Evolutionary conservation across 2,888 invertebrate species (phyloP).

Genomic region (Dendrolimus pini): DNA sequence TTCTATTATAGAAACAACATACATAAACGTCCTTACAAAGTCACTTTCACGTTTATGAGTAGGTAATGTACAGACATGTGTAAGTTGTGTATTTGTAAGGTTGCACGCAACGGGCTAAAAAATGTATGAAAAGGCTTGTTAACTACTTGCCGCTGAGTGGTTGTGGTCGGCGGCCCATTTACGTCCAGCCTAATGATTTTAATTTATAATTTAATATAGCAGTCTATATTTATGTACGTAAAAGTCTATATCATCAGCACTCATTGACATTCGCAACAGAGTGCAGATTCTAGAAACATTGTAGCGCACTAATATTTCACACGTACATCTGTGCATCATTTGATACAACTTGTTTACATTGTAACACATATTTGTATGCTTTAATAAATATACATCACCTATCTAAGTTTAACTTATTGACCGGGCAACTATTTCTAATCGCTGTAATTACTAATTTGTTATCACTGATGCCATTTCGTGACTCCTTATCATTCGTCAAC

Average conservation of each 20-base stretch:
- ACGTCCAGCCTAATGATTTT: too few relatives aligned
- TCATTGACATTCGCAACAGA: neutral
- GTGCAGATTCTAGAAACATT: neutral
- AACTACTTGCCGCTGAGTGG: too few relatives aligned
- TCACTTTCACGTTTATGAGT: too few relatives aligned
- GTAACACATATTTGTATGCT: constrained; percentile 19
- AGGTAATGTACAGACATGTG: too few relatives aligned
- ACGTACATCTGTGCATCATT: neutral
- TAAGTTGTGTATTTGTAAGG: too few relatives aligned
- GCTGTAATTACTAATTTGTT: constrained; percentile 25
- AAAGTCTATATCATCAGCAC: neutral
- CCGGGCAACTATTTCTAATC: constrained; percentile 45
- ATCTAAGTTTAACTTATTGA: constrained; percentile 54
- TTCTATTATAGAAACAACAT: too few relatives aligned
- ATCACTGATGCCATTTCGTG: constrained; percentile 41
- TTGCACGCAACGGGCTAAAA: too few relatives aligned
- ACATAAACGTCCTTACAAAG: too few relatives aligned
- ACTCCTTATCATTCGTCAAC: constrained; percentile 31
- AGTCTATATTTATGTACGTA: too few relatives aligned
- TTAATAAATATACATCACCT: constrained; percentile 19
- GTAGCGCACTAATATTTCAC: neutral
- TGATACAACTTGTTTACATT: constrained; percentile 9
- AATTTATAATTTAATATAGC: too few relatives aligned
- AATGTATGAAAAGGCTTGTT: too few relatives aligned
- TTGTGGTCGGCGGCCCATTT: too few relatives aligned